Conservation (phyloP, 2,888 invertebrate species). For the Lysandra bellargus region DNA sequence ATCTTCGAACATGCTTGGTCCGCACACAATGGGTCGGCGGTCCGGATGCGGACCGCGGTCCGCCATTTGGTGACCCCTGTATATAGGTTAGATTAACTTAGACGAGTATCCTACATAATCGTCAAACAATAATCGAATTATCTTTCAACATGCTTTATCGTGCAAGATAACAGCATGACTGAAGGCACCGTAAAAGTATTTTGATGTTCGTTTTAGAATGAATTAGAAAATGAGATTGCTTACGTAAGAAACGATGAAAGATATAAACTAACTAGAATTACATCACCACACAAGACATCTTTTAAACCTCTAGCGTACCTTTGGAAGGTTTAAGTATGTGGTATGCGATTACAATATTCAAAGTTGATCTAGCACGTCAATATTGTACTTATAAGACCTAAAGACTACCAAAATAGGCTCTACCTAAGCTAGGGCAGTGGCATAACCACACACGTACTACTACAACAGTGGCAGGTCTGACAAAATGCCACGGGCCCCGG, state of each 20-base stretch:
- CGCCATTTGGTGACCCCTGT: too few species aligned
- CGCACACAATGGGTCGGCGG: too few species aligned
- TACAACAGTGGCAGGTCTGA: too few species aligned
- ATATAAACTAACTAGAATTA: not conserved
- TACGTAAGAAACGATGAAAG: not conserved
- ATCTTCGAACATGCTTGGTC: too few species aligned
- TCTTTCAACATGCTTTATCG: constrained; percentile 15
- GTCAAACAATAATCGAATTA: constrained; percentile 20
- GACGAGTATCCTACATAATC: not conserved
- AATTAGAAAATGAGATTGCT: not conserved
- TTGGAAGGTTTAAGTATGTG: not conserved
- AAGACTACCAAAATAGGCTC: not conserved
- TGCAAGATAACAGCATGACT: constrained; percentile 17
- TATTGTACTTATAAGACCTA: not conserved
- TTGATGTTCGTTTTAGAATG: not conserved
- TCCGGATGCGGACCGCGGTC: too few species aligned
- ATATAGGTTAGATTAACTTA: not conserved
- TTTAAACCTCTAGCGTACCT: not conserved
- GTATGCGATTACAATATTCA: not conserved
- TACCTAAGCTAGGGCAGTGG: not conserved
- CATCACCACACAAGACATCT: not conserved
- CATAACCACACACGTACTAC: too few species aligned
- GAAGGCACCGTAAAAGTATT: not conserved
- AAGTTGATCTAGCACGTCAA: not conserved
- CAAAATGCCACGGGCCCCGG: too few species aligned